Base-by-base conservation (phyloP, 2,888 invertebrate genomes). In the Mystacides longicornis region DNA sequence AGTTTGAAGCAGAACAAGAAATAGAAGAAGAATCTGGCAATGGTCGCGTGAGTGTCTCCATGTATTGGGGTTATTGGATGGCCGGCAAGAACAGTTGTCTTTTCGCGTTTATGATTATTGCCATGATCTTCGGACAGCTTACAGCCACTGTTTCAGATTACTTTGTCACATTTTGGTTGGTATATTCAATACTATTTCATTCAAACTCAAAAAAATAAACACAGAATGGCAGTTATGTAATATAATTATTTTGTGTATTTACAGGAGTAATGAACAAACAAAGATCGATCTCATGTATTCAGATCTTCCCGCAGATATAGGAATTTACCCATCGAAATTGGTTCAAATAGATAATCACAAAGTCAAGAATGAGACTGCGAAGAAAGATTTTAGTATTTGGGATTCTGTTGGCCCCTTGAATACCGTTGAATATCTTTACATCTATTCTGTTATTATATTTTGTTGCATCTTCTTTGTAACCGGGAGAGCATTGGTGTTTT, bases 151-250 rank as follows among this genome's bases (percentile, higher is more conserved):
- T 82, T 0, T 82, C 83, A 5, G 90, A 90, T 66, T 89, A 83
- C 64, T 90, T 87, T 78, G 80, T 89, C 9, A 85, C 86, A 4
- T 82, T 81, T 65, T 90, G 89, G 88, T 83, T 68, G 64, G 66
- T 37, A 14, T 16, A 37, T 5, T 7, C 11, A 27, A 27, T 11
- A 27, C 11, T 4, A 21, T 23, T 7, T 16, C 4, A 47, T 48
- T 52, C 11, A 27, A 27, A 27, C 11, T 27, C 3, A 37, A 37
- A 37, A 7, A 37, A 3, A 37, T 3, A 14, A 27, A 27, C 11
- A 11, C 5, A 27, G 27, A 27, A 11, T 27, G 7, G 27, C 7
- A 27, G n/a, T n/a, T n/a, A n/a, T n/a, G n/a, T n/a, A n/a, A n/a
- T n/a, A n/a, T n/a, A n/a, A 7, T 27, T 27, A 7, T 27, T 27